Percentiles rank a stretch among this genome's conserved stretches.
These are phyloP conservation scores for Hypolimnas misippus DNA, from an alignment of 2,888 invertebrate genomes.

Conservation along the genomic window DNA sequence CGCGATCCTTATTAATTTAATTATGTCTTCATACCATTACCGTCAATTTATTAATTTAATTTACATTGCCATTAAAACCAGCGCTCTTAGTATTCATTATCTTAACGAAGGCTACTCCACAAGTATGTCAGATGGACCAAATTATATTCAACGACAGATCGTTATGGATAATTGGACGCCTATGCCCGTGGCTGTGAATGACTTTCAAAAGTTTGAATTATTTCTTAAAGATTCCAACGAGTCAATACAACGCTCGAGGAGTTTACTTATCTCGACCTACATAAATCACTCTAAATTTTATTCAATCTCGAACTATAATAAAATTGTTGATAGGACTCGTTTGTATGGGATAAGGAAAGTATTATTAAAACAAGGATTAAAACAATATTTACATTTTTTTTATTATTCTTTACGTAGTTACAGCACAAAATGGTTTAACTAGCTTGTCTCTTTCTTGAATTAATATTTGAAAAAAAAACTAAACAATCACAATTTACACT, in stretches of 20 bases:
- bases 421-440: too few relatives aligned
- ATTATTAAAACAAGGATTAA: background rate
- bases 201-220: conserved; percentile 16
- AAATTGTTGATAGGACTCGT: background rate
- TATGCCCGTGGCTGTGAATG: conserved; percentile 12
- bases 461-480: too few relatives aligned
- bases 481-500: too few relatives aligned
- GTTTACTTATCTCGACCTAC: conserved; percentile 4
- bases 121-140: conserved; percentile 14
- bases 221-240: conserved; percentile 9
- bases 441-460: too few relatives aligned
- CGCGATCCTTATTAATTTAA: background rate
- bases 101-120: conserved; percentile 17
- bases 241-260: background rate
- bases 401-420: too few relatives aligned
- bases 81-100: conserved; percentile 14
- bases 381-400: background rate
- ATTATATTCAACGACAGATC: conserved; percentile 43
- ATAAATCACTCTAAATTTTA: conserved; percentile 10
- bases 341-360: background rate
- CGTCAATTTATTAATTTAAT: conserved; percentile 2
- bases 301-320: background rate
- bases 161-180: conserved; percentile 56
- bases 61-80: conserved; percentile 17
- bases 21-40: background rate